Conservation (phyloP, 2,888 invertebrate species). For the Prosopocoilus inquinatus region DNA sequence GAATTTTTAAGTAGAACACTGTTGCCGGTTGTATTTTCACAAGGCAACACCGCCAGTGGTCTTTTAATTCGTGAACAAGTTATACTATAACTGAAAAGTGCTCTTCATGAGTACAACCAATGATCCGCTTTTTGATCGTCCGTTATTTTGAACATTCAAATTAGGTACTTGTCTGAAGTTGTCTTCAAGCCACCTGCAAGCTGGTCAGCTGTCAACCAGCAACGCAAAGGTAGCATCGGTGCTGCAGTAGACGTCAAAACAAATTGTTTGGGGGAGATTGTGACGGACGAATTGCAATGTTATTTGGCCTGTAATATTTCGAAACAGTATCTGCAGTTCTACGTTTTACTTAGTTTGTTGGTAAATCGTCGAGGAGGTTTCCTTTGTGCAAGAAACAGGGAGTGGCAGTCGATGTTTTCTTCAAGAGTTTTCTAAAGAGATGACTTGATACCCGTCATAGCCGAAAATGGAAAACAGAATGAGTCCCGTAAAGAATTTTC, state of each 20-base stretch:
- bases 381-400: not conserved
- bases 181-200: not conserved
- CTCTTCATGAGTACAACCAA: too few relatives aligned
- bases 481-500: conserved; percentile 52
- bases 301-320: conserved; percentile 7
- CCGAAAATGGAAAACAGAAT: conserved; percentile 29
- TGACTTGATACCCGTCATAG: conserved; percentile 7
- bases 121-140: too few relatives aligned
- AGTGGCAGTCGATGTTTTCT: conserved; percentile 1
- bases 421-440: not conserved
- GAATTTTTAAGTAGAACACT: too few relatives aligned
- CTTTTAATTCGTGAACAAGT: too few relatives aligned
- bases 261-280: conserved; percentile 10
- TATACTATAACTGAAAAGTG: too few relatives aligned
- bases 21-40: too few relatives aligned
- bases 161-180: too few relatives aligned
- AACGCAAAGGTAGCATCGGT: conserved; percentile 1
- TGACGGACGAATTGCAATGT: conserved; percentile 1
- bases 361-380: not conserved
- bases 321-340: conserved; percentile 6
- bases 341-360: conserved; percentile 1
- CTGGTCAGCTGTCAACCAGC: conserved; percentile 17
- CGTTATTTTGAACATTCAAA: too few relatives aligned
- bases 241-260: conserved; percentile 12
- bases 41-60: too few relatives aligned